Evolutionary conservation across 2,797 vertebrate species (phyloP).

Genomic region (Brotogeris chrysoptera): DNA sequence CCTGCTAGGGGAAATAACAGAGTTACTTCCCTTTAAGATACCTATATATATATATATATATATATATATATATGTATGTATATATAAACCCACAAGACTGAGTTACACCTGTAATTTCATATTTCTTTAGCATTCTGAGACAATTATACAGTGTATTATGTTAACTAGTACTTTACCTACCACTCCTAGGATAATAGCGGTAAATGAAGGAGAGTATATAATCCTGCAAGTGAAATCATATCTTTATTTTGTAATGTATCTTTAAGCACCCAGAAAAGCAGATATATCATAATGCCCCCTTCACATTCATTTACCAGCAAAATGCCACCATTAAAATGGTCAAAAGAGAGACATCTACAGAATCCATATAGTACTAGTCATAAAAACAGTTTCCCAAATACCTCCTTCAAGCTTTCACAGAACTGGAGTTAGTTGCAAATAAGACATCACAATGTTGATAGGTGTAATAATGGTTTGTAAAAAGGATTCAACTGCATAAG

Average conservation of each 20-base stretch:
- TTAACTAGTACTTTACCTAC: neutral
- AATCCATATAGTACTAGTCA: neutral
- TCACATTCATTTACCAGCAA: neutral
- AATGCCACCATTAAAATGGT: neutral
- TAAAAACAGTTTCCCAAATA: neutral
- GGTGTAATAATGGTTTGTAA: neutral
- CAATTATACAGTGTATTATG: neutral
- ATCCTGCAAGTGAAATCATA: neutral
- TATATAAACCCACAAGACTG: neutral
- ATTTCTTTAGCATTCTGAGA: neutral
- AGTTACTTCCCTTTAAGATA: neutral
- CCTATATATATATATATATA: neutral
- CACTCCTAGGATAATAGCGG: neutral
- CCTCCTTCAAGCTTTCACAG: neutral
- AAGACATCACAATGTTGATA: neutral
- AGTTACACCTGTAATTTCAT: neutral
- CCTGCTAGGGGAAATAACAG: neutral
- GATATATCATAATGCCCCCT: neutral
- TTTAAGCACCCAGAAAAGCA: neutral
- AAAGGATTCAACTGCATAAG: neutral
- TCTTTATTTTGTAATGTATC: neutral
- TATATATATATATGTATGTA: too few species aligned
- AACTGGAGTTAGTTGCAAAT: neutral
- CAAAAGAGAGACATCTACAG: neutral
- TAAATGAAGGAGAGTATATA: neutral